Percentiles rank a stretch among this genome's conserved stretches.
These are phyloP conservation scores for Epicauta chinensis DNA, from an alignment of 1,140 invertebrate genomes.

Conservation along the genomic window DNA sequence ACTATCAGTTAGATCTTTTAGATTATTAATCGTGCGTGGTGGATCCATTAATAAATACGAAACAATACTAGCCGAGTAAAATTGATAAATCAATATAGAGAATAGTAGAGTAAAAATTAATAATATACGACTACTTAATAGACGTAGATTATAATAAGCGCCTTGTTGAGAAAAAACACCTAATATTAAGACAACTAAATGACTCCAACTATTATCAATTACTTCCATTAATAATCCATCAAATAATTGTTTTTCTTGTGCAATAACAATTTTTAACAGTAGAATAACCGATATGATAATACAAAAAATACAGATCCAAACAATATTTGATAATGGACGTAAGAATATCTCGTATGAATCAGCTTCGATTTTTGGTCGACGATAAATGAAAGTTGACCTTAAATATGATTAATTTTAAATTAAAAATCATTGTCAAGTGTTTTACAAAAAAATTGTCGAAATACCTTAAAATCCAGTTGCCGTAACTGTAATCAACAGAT, in stretches of 20 bases:
- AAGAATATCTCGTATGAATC: conserved; percentile 52
- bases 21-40: conserved; percentile 51
- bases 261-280: conserved; percentile 31
- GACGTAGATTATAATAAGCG: conserved; percentile 12
- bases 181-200: conserved; percentile 23
- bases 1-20: conserved; percentile 24
- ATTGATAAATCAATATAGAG: conserved; percentile 28
- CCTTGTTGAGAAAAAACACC: conserved; percentile 35
- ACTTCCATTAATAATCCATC: neutral
- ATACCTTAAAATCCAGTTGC: conserved; percentile 51
- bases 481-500: conserved; percentile 51
- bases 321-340: conserved; percentile 46
- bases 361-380: conserved; percentile 50
- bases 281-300: conserved; percentile 36
- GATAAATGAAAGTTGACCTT: conserved; percentile 49
- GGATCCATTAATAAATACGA: conserved; percentile 61
- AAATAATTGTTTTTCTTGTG: conserved; percentile 1
- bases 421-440: conserved; percentile 18
- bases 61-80: conserved; percentile 58
- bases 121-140: conserved; percentile 16
- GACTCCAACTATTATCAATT: conserved; percentile 25
- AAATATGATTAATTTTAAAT: no score
- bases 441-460: conserved; percentile 3
- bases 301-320: conserved; percentile 49
- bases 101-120: conserved; percentile 20